Evolutionary conservation across 2,888 invertebrate genomes (phyloP).

Genomic region (Acrobasis repandana): DNA sequence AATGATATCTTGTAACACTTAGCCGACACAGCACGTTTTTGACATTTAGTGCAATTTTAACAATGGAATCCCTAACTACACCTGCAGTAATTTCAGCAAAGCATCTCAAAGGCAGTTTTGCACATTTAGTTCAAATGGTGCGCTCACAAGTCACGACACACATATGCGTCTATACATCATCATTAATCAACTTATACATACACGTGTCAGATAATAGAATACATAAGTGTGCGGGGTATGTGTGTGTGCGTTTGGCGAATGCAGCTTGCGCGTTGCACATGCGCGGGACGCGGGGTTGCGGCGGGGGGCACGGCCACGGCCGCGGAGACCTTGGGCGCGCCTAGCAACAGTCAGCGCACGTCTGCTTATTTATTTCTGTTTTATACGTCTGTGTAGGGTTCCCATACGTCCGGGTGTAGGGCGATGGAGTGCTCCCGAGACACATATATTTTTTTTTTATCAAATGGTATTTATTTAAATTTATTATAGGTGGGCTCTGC

Average conservation of each 20-base stretch:
- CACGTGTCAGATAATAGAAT: constrained; percentile 22
- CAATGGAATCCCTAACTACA: not conserved
- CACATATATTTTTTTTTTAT: not conserved
- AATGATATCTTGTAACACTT: no score
- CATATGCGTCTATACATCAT: constrained; percentile 27
- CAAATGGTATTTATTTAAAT: not conserved
- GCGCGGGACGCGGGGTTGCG: constrained; percentile 46
- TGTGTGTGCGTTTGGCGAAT: constrained; percentile 43
- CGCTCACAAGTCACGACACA: constrained; percentile 40
- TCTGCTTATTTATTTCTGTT: constrained; percentile 72
- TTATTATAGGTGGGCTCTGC: no score
- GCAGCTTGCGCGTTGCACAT: constrained; percentile 67
- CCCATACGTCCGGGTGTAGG: constrained; percentile 45
- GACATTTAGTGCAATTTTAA: not conserved
- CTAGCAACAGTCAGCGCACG: constrained; percentile 70
- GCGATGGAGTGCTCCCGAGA: not conserved
- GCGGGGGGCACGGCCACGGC: constrained; percentile 64
- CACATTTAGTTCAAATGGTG: constrained; percentile 57
- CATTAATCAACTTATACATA: constrained; percentile 32
- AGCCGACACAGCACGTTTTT: no score
- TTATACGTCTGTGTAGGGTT: constrained; percentile 68
- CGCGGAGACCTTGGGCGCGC: constrained; percentile 75
- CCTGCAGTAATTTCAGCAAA: not conserved
- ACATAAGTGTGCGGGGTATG: constrained; percentile 34
- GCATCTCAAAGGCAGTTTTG: constrained; percentile 56